These are phyloP conservation scores for Vanessa tameamea DNA, from an alignment of 1,140 invertebrate species.

Conservation along the genomic window DNA sequence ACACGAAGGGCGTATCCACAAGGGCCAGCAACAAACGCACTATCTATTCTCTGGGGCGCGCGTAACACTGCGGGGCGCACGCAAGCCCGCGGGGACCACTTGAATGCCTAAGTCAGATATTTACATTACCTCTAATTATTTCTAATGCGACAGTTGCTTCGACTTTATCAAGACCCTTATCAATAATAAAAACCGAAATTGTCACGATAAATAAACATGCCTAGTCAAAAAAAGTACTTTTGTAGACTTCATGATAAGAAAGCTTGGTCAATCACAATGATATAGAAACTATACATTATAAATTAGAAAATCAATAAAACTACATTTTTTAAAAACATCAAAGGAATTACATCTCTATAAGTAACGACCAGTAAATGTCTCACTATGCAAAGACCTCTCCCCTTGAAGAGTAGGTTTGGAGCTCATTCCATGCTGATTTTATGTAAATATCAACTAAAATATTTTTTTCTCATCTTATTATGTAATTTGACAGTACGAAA, in stretches of 20 bases:
- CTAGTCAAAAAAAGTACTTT: background rate
- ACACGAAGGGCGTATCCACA: background rate
- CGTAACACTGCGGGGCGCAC: slow-evolving; percentile 44
- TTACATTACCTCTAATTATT: slow-evolving; percentile 46
- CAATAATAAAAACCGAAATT: slow-evolving; percentile 17
- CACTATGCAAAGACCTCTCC: too few relatives aligned
- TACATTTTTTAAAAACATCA: too few relatives aligned
- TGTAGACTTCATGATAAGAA: background rate
- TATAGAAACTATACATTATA: too few relatives aligned
- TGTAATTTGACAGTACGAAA: too few relatives aligned
- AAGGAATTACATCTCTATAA: too few relatives aligned
- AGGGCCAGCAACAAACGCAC: slow-evolving; percentile 37
- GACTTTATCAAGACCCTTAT: slow-evolving; percentile 24
- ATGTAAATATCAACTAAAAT: too few relatives aligned
- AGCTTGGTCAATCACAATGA: background rate
- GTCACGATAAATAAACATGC: background rate
- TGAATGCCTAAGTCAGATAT: slow-evolving; percentile 37
- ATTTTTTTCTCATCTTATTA: too few relatives aligned
- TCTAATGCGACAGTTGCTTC: slow-evolving; percentile 26
- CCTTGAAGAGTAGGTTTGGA: too few relatives aligned
- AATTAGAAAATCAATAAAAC: too few relatives aligned
- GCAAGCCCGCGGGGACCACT: slow-evolving; percentile 44
- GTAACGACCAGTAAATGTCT: too few relatives aligned
- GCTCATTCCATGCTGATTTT: too few relatives aligned
- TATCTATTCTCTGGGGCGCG: slow-evolving; percentile 35